These are phyloP conservation scores for Gadus chalcogrammus DNA, from an alignment of 2,113 vertebrate species.

Conservation along the genomic window DNA sequence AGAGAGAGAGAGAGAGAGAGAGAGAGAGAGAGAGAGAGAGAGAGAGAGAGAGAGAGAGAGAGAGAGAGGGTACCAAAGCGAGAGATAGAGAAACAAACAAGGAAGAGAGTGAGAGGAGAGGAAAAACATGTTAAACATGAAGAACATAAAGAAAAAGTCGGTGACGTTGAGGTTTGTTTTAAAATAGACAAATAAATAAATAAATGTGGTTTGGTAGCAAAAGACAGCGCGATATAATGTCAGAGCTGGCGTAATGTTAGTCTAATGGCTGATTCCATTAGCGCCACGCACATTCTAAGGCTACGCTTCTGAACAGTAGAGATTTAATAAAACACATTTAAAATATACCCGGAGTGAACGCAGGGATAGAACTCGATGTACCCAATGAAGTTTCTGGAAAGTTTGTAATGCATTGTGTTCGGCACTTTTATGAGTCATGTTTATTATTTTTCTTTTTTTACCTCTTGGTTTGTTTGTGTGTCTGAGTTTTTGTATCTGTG, in stretches of 20 bases:
- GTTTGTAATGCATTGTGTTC: conserved; percentile 10
- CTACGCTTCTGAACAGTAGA: conserved; percentile 4
- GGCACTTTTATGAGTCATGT: neutral
- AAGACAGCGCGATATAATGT: neutral
- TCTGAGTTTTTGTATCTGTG: neutral
- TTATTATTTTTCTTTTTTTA: conserved; percentile 6
- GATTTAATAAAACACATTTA: conserved; percentile 19
- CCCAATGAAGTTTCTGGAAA: conserved; percentile 12
- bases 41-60: too few species aligned
- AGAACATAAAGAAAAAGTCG: neutral
- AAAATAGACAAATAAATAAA: neutral
- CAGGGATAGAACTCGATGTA: conserved; percentile 1
- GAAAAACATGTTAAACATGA: neutral
- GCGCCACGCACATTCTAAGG: neutral
- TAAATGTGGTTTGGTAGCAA: too few species aligned
- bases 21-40: neutral
- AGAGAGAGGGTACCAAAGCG: too few species aligned
- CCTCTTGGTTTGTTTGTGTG: neutral
- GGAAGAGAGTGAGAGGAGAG: neutral
- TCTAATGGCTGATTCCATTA: conserved; percentile 28
- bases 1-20: neutral
- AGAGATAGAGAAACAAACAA: too few species aligned
- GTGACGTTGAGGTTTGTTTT: neutral
- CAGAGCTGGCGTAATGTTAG: conserved; percentile 7
- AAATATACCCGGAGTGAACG: neutral